Conservation (phyloP, 2,797 vertebrate genomes). For the Novumbra hubbsi region DNA sequence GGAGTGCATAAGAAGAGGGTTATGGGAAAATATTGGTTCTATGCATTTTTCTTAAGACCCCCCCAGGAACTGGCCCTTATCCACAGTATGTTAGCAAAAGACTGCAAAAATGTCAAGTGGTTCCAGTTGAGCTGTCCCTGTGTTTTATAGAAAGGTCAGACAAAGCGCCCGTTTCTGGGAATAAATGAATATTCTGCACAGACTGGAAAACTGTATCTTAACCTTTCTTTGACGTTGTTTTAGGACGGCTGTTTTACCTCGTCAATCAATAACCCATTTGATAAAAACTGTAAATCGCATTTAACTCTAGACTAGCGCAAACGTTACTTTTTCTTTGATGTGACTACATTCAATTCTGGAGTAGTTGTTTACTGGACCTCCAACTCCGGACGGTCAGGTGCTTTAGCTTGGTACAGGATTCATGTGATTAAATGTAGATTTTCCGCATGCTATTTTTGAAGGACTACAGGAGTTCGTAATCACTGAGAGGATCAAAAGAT, state of each 20-base stretch:
- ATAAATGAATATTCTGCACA: constrained; percentile 72
- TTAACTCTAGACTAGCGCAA: constrained; percentile 32
- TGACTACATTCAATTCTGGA: constrained; percentile 22
- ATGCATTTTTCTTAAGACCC: constrained; percentile 23
- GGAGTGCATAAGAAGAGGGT: constrained; percentile 21
- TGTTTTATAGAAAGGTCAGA: constrained; percentile 77
- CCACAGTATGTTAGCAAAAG: constrained; percentile 63
- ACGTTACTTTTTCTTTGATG: constrained; percentile 12
- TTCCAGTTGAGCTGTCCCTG: constrained; percentile 73
- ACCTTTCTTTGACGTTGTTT: constrained; percentile 70
- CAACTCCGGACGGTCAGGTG: constrained; percentile 2
- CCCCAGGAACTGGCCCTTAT: constrained; percentile 57
- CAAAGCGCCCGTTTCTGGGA: constrained; percentile 69
- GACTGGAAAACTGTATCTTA: constrained; percentile 72
- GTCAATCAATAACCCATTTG: constrained; percentile 66
- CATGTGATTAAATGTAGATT: constrained; percentile 1
- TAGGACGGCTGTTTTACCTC: constrained; percentile 51
- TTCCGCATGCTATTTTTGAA: too few relatives aligned
- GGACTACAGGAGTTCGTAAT: not conserved
- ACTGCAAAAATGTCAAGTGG: constrained; percentile 80
- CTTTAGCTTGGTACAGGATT: constrained; percentile 5
- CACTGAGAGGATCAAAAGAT: constrained; percentile 1
- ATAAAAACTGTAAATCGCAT: constrained; percentile 56
- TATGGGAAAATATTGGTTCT: constrained; percentile 35
- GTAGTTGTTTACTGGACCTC: not conserved